phyloP scores from a whole-genome alignment of 2,797 vertebrate species.

The Gambusia yucatana region DNA sequence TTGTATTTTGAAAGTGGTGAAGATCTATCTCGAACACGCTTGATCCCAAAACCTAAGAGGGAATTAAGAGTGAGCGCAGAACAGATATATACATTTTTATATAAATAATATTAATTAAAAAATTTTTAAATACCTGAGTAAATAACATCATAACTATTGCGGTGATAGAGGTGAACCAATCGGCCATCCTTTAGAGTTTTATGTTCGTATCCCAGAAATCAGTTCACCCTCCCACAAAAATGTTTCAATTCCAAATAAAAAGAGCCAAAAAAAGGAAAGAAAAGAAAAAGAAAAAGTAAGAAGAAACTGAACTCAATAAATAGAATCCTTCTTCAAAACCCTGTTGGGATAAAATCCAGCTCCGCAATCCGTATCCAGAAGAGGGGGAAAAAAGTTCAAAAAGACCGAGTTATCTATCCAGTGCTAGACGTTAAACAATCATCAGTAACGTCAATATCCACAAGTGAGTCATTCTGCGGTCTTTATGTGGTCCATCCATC shows the following conservation, averaged over 20 bases:
- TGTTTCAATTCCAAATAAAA: slow-evolving; percentile 73
- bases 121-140: slow-evolving; percentile 82
- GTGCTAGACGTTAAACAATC: slow-evolving; percentile 70
- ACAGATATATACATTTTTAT: neutral
- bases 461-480: slow-evolving; percentile 82
- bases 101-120: neutral
- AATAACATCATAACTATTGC: slow-evolving; percentile 84
- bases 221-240: slow-evolving; percentile 67
- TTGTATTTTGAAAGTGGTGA: slow-evolving; percentile 93
- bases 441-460: slow-evolving; percentile 85
- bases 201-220: slow-evolving; percentile 77
- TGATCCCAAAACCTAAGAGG: slow-evolving; percentile 85
- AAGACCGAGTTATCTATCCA: slow-evolving; percentile 81
- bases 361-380: slow-evolving; percentile 72
- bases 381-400: slow-evolving; percentile 49
- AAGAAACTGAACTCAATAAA: slow-evolving; percentile 64
- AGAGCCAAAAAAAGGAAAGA: slow-evolving; percentile 8
- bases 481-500: slow-evolving; percentile 80
- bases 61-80: slow-evolving; percentile 49
- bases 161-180: slow-evolving; percentile 81
- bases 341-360: slow-evolving; percentile 66
- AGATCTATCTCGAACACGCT: slow-evolving; percentile 97
- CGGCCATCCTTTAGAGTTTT: slow-evolving; percentile 86
- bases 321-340: slow-evolving; percentile 78
- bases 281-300: slow-evolving; percentile 21